Conservation (phyloP, 2,113 vertebrate species). For the Geococcyx californianus region DNA sequence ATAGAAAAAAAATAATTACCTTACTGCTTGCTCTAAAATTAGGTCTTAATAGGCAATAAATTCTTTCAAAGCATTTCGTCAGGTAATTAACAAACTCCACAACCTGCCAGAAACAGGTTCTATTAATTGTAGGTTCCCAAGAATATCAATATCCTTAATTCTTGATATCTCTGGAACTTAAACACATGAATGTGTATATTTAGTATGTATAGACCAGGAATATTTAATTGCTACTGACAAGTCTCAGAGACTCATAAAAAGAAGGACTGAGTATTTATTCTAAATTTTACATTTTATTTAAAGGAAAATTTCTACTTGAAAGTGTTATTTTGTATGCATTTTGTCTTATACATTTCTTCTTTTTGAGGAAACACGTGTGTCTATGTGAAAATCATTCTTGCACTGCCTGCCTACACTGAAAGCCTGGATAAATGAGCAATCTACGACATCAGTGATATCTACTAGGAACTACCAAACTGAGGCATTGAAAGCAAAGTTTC, state of each 20-base stretch:
- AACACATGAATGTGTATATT: neutral
- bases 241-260: neutral
- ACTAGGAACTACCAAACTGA: neutral
- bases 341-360: neutral
- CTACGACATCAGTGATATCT: neutral
- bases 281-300: neutral
- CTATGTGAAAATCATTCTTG: neutral
- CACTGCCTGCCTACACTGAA: neutral
- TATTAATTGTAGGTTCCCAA: neutral
- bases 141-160: neutral
- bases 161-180: neutral
- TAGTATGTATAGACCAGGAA: neutral
- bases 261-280: neutral
- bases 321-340: rapidly evolving
- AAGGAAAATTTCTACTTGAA: neutral
- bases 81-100: neutral
- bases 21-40: slow-evolving; percentile 14
- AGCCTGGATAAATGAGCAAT: neutral
- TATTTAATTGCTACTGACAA: neutral
- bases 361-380: neutral
- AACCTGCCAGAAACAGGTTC: slow-evolving; percentile 11
- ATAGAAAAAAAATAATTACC: neutral
- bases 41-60: neutral
- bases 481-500: neutral
- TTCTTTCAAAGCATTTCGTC: slow-evolving; percentile 1